Base-by-base conservation (phyloP, 2,888 invertebrate species). In the Ligdia adustata region DNA sequence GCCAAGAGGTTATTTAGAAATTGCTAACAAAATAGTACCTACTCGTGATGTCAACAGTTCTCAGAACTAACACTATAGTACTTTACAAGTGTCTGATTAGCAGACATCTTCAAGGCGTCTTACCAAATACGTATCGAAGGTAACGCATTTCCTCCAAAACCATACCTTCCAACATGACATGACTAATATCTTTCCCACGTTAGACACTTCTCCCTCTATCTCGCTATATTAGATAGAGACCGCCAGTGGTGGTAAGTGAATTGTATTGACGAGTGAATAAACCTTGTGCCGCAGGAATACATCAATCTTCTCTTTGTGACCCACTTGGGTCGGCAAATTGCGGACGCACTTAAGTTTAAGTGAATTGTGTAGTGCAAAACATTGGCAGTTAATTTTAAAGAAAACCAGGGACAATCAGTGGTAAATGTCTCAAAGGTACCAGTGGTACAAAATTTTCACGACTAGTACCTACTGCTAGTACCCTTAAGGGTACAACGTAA, bases 161-260 rank as follows among this genome's bases (percentile, higher is more conserved):
- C 60, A 57, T 52, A n/a, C 66, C 63, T 62, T 57, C 62, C 55
- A 58, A 16, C 16, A 16, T 16, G 62, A 57, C 47, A 61, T 82
- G 80, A 82, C 65, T 81, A 76, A 80, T 61, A 50, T 54, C 53
- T 72, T 85, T 84, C 83, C 72, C 84, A 83, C 78, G 76, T 56
- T 47, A 48, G 69, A 81, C 79, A 82, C 81, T 80, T 54, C 52
- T 24, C 13, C 9, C 13, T 27, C 16, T 26, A 14, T 37, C 48
- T 42, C 20, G 48, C 15, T 18, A 3, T 14, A 42, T 27, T 43
- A 20, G 44, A 53, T 37, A 37, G 50, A 31, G 47, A 56, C 14
- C 29, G 37, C n/a, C n/a, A n/a, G n/a, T n/a, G n/a, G n/a, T n/a
- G 4, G 22, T 22, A 22, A 6, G 1, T 5, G 20, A 5, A 27